These are phyloP conservation scores for Damaliscus lunatus DNA, from an alignment of 2,113 vertebrate species.

Conservation along the genomic window DNA sequence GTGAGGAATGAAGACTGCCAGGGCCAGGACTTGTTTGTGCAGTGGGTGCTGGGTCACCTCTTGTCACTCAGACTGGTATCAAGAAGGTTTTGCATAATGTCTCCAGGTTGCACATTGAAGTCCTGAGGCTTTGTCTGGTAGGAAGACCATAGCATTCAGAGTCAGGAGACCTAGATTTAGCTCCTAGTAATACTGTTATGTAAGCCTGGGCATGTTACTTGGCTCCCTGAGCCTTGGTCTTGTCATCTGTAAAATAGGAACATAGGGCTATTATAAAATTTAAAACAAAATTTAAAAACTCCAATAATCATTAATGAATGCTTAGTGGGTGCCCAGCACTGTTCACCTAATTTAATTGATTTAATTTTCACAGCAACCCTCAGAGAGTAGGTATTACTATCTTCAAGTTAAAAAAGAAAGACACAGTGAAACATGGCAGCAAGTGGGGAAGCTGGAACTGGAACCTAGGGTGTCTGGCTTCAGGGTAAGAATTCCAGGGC, in stretches of 20 bases:
- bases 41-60: not conserved
- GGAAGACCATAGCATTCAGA: not conserved
- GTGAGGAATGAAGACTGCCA: not conserved
- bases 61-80: fast-evolving
- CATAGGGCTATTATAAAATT: not conserved
- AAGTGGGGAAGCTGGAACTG: not conserved
- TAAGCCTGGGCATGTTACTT: not conserved
- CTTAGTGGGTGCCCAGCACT: not conserved
- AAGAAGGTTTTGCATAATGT: not conserved
- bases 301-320: not conserved
- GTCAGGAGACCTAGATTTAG: not conserved
- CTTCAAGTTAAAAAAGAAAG: not conserved
- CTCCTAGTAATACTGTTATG: not conserved
- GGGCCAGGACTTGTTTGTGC: not conserved
- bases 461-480: not conserved
- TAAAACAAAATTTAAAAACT: not conserved
- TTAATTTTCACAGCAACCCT: not conserved
- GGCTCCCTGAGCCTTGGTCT: not conserved
- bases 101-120: not conserved
- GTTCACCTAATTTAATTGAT: not conserved
- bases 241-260: not conserved
- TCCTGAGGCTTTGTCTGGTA: not conserved
- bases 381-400: not conserved
- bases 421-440: not conserved
- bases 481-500: not conserved